Evolutionary conservation across 2,113 vertebrate genomes (phyloP).

Genomic region (Menidia beryllina): DNA sequence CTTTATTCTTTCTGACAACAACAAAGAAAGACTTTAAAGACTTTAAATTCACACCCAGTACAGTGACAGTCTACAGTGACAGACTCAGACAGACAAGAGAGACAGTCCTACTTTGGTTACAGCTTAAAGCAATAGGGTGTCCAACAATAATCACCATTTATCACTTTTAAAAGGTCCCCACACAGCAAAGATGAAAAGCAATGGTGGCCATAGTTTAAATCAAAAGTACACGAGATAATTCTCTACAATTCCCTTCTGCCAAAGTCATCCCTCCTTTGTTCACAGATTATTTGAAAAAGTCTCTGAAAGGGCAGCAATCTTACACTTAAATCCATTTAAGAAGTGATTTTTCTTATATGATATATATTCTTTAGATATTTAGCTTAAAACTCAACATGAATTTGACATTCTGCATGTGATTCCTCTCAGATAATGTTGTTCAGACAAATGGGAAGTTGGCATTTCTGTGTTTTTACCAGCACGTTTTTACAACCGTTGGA

Average conservation of each 20-base stretch:
- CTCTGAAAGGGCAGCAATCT: slow-evolving; percentile 23
- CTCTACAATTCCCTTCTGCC: slow-evolving; percentile 10
- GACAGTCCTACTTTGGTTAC: slow-evolving; percentile 60
- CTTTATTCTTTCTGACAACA: slow-evolving; percentile 44
- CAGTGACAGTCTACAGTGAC: slow-evolving; percentile 41
- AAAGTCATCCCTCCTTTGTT: slow-evolving; percentile 10
- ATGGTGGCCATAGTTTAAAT: slow-evolving; percentile 34
- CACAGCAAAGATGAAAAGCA: slow-evolving; percentile 44
- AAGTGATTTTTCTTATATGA: not conserved
- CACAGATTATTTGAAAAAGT: slow-evolving; percentile 26
- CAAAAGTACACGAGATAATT: slow-evolving; percentile 32
- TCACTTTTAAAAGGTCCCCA: slow-evolving; percentile 49
- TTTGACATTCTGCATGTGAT: slow-evolving; percentile 52
- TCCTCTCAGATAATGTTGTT: slow-evolving; percentile 20
- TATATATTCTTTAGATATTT: not conserved
- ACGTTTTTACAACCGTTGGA: slow-evolving; percentile 41
- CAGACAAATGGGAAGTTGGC: slow-evolving; percentile 44
- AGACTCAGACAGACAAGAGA: slow-evolving; percentile 47
- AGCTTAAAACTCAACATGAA: slow-evolving; percentile 11
- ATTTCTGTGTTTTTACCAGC: slow-evolving; percentile 47
- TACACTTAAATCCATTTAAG: slow-evolving; percentile 14
- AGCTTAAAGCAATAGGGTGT: slow-evolving; percentile 57
- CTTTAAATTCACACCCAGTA: slow-evolving; percentile 43
- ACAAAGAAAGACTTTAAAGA: slow-evolving; percentile 38
- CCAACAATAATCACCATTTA: slow-evolving; percentile 40